These are phyloP conservation scores for Chelonus formosanus DNA, from an alignment of 2,888 invertebrate genomes.

Conservation along the genomic window DNA sequence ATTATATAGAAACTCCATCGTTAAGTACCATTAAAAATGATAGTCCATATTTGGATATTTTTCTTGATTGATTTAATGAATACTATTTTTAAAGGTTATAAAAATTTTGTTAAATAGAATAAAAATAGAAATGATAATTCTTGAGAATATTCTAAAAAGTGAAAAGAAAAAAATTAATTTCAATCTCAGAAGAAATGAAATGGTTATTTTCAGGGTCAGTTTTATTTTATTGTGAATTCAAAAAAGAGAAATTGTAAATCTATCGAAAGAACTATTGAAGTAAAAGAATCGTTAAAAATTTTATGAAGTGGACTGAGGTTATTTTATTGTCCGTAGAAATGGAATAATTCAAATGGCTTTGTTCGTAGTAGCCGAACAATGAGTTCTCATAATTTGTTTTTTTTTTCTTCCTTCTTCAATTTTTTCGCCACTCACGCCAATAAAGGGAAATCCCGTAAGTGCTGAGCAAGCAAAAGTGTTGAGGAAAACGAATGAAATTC, in stretches of 20 bases:
- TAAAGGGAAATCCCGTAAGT: constrained; percentile 8
- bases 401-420: constrained; percentile 6
- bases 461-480: constrained; percentile 5
- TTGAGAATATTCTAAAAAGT: too few species aligned
- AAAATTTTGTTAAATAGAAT: too few species aligned
- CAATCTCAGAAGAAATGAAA: neutral
- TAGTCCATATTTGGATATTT: too few species aligned
- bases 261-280: neutral
- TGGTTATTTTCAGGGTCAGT: constrained; percentile 9
- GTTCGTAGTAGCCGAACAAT: constrained; percentile 3
- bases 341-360: constrained; percentile 10
- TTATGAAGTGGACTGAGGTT: constrained; percentile 8
- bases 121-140: too few species aligned
- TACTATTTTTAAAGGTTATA: too few species aligned
- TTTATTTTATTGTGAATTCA: constrained; percentile 18
- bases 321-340: neutral
- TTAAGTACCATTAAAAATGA: too few species aligned
- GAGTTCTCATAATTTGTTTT: neutral
- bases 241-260: constrained; percentile 14
- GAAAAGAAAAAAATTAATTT: neutral
- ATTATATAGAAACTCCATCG: too few species aligned
- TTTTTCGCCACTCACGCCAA: neutral
- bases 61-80: too few species aligned
- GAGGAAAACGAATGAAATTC: neutral
- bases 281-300: constrained; percentile 20